A percentile compares a stretch with the other conserved stretches of the same genome.
Evolutionary conservation across 2,113 vertebrate genomes (phyloP).

Genomic region (Hyla sarda): DNA sequence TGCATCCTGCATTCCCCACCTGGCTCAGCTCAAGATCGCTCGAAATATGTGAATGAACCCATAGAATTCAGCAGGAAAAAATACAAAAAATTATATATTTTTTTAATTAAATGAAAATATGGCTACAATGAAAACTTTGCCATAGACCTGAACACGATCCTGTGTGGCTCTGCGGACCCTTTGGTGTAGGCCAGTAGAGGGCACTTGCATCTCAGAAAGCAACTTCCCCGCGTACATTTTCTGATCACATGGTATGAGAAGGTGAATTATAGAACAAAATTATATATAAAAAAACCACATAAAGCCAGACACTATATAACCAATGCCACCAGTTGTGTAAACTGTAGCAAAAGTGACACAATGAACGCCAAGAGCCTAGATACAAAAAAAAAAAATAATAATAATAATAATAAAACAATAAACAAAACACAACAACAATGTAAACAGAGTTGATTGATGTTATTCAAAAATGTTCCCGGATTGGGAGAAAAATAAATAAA

Average conservation of each 20-base stretch:
- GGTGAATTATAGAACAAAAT: background rate
- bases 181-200: conserved; percentile 38
- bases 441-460: too few relatives aligned
- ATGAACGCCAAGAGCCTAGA: too few relatives aligned
- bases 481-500: too few relatives aligned
- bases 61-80: too few relatives aligned
- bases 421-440: too few relatives aligned
- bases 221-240: background rate
- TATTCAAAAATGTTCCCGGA: background rate
- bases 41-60: too few relatives aligned
- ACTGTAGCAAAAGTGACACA: too few relatives aligned
- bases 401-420: too few relatives aligned
- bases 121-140: background rate
- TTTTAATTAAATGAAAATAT: background rate
- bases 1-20: too few relatives aligned
- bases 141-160: background rate
- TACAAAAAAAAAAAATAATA: too few relatives aligned
- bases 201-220: conserved; percentile 40
- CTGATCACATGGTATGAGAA: background rate
- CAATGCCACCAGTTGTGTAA: too few relatives aligned
- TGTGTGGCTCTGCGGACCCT: background rate
- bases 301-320: background rate
- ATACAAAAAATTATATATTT: background rate
- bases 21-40: too few relatives aligned
- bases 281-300: background rate